phyloP scores from a whole-genome alignment of 2,797 vertebrate genomes.

The Falco novaeseelandiae region DNA sequence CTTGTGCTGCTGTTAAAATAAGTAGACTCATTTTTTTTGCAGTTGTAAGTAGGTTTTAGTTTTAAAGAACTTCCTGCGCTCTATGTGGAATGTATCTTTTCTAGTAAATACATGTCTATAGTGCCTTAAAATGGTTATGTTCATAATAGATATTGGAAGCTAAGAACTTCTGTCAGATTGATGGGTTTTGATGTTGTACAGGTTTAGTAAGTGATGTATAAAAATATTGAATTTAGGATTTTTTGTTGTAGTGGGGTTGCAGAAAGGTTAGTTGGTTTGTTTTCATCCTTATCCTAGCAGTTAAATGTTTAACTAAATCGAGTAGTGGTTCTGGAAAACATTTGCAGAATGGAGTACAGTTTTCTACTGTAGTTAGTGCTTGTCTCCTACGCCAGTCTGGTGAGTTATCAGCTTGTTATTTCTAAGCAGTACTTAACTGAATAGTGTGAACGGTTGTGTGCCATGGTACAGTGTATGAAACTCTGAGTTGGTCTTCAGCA shows the following conservation, averaged over 20 bases:
- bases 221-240: neutral
- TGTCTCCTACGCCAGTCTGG: neutral
- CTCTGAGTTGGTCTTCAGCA: neutral
- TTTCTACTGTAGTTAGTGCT: neutral
- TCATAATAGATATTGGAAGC: neutral
- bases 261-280: neutral
- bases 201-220: neutral
- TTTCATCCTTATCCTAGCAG: neutral
- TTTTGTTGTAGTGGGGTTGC: neutral
- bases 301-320: constrained; percentile 26
- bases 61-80: neutral
- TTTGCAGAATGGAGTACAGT: neutral
- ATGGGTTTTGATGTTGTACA: neutral
- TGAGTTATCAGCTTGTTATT: neutral
- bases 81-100: neutral
- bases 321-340: neutral
- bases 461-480: rapidly evolving
- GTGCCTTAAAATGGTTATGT: neutral
- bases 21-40: neutral
- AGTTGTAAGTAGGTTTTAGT: neutral
- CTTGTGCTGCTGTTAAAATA: neutral
- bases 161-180: neutral
- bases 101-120: neutral
- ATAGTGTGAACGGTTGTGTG: neutral
- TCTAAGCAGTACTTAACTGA: neutral